Conservation (phyloP, 2,888 invertebrate genomes). For the Apamea sordens region DNA sequence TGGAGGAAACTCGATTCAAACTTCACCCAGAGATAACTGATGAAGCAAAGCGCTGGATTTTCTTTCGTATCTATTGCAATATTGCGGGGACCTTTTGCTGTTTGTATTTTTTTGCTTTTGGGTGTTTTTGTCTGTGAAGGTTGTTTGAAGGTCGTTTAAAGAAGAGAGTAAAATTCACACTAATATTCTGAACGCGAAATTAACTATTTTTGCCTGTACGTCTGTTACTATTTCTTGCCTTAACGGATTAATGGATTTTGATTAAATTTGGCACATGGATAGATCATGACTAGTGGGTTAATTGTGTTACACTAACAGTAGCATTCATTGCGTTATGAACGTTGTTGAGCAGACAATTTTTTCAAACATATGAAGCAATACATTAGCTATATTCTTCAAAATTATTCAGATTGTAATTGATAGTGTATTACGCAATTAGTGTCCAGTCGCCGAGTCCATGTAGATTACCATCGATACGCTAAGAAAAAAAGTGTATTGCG, state of each 20-base stretch:
- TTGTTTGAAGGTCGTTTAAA: constrained; percentile 7
- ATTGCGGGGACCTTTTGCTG: constrained; percentile 48
- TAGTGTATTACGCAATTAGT: too few relatives aligned
- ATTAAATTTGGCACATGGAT: too few relatives aligned
- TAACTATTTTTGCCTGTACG: neutral
- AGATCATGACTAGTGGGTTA: too few relatives aligned
- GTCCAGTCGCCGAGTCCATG: too few relatives aligned
- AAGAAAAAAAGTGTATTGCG: neutral
- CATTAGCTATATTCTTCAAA: too few relatives aligned
- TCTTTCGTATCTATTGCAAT: constrained; percentile 73
- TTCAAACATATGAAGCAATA: too few relatives aligned
- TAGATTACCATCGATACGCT: too few relatives aligned
- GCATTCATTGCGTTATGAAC: too few relatives aligned
- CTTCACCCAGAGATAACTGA: constrained; percentile 76
- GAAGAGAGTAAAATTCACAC: neutral
- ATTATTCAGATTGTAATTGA: too few relatives aligned
- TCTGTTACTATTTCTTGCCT: neutral
- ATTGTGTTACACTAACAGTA: too few relatives aligned
- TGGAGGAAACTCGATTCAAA: constrained; percentile 78
- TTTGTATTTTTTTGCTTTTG: constrained; percentile 9
- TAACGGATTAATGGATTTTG: neutral
- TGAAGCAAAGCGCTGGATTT: constrained; percentile 76
- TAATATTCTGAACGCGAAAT: neutral
- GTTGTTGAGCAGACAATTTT: too few relatives aligned
- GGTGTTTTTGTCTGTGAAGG: neutral